These are phyloP conservation scores for Bovichtus variegatus DNA, from an alignment of 2,797 vertebrate genomes.

Conservation along the genomic window DNA sequence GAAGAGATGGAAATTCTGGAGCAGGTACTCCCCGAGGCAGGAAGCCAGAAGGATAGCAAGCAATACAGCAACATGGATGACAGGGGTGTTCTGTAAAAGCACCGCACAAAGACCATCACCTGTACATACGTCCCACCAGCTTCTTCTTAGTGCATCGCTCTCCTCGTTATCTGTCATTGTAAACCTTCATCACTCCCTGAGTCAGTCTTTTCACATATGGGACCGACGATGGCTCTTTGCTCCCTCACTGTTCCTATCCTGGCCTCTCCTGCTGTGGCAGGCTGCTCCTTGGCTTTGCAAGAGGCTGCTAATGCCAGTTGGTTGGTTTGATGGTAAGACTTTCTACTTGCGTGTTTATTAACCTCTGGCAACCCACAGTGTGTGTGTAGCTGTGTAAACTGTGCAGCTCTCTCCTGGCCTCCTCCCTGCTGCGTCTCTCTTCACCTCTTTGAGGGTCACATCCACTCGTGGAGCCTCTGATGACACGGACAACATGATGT, in stretches of 20 bases:
- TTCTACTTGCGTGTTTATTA: not conserved
- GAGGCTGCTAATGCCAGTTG: slow-evolving; percentile 8
- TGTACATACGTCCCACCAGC: not conserved
- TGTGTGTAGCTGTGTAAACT: not conserved
- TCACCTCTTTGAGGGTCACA: slow-evolving; percentile 29
- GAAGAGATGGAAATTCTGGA: not conserved
- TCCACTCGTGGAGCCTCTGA: slow-evolving; percentile 16
- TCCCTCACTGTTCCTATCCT: not conserved
- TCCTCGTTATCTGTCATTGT: not conserved
- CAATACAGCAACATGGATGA: not conserved
- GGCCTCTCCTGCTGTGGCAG: not conserved
- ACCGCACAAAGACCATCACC: slow-evolving; percentile 4
- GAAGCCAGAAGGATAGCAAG: slow-evolving; percentile 6
- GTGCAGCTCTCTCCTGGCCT: slow-evolving; percentile 11
- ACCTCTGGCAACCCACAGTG: slow-evolving; percentile 18
- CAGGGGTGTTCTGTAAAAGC: slow-evolving; percentile 7
- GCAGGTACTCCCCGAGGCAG: not conserved
- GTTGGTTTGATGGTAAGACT: not conserved
- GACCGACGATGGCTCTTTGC: slow-evolving; percentile 21
- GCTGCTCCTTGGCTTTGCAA: slow-evolving; percentile 23
- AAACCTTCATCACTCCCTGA: slow-evolving; percentile 13
- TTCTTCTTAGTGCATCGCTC: not conserved
- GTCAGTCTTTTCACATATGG: slow-evolving; percentile 13
- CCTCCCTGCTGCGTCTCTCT: slow-evolving; percentile 26
- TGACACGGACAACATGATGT: slow-evolving; percentile 4